Evolutionary conservation across 2,797 vertebrate genomes (phyloP).

Genomic region (Limosa lapponica): DNA sequence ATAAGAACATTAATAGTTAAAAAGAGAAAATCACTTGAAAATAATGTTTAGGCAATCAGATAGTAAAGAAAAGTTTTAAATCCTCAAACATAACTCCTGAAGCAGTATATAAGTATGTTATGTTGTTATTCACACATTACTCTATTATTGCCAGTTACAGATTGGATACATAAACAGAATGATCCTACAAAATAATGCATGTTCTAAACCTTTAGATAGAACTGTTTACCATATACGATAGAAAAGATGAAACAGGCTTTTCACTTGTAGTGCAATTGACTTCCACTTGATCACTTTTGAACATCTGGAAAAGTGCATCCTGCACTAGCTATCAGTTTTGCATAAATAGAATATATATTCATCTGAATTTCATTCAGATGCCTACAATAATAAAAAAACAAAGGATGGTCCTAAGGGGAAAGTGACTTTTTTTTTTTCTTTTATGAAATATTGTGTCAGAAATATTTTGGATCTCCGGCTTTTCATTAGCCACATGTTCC

Average conservation of each 20-base stretch:
- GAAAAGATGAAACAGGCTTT: neutral
- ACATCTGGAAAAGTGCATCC: neutral
- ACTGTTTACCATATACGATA: neutral
- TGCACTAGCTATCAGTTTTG: neutral
- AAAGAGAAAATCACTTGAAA: neutral
- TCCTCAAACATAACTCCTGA: neutral
- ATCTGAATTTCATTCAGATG: neutral
- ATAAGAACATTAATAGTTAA: neutral
- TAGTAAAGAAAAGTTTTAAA: neutral
- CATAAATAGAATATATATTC: neutral
- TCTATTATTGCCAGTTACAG: neutral
- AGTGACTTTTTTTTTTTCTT: neutral
- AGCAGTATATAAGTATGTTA: neutral
- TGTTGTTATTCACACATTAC: neutral
- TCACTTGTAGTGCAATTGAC: neutral
- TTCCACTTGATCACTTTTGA: neutral
- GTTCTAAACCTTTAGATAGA: neutral
- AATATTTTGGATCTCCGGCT: neutral
- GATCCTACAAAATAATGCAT: neutral
- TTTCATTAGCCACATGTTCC: neutral
- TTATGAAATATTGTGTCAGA: neutral
- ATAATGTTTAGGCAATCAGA: neutral
- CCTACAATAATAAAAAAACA: neutral
- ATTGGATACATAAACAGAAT: neutral
- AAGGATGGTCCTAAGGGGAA: neutral